Evolutionary conservation across 2,797 vertebrate species (phyloP).

Genomic region (Syncerus caffer): DNA sequence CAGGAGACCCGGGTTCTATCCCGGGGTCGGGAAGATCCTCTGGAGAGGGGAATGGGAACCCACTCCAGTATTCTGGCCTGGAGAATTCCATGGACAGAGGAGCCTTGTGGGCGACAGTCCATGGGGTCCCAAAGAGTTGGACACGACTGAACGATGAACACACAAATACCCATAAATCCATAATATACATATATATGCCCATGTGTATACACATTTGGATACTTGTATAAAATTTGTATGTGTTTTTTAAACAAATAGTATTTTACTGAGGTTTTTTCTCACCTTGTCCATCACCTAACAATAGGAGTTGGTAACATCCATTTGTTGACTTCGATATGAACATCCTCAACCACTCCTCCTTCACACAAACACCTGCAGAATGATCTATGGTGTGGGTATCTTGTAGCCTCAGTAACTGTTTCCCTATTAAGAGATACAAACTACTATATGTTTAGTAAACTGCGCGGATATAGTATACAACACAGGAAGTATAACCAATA

Average conservation of each 20-base stretch:
- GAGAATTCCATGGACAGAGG: neutral
- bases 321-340: neutral
- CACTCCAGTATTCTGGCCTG: neutral
- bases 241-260: neutral
- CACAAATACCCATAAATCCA: neutral
- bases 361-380: neutral
- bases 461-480: fast-evolving
- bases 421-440: neutral
- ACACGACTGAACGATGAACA: neutral
- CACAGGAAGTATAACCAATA: neutral
- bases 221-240: neutral
- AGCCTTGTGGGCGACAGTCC: neutral
- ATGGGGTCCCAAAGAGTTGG: fast-evolving
- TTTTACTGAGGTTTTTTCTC: neutral
- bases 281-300: neutral
- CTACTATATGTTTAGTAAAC: neutral
- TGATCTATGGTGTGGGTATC: fast-evolving
- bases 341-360: fast-evolving
- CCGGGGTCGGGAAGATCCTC: neutral
- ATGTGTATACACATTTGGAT: neutral
- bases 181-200: no score
- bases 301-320: neutral
- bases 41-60: neutral
- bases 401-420: neutral
- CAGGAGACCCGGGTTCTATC: neutral